Conservation (phyloP, 2,888 invertebrate genomes). For the Phalangium opilio region DNA sequence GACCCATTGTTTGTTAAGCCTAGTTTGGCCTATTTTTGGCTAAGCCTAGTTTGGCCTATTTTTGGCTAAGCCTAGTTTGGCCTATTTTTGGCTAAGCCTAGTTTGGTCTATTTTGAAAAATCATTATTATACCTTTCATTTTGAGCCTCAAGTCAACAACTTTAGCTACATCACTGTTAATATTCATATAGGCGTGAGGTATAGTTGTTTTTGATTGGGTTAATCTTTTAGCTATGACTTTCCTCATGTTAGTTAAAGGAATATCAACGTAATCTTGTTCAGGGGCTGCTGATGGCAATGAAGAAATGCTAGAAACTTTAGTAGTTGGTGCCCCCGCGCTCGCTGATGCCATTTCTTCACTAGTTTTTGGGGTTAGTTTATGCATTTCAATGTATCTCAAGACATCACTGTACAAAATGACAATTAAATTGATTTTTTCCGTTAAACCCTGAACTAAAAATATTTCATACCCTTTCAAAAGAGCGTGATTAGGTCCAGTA, state of each 20-base stretch:
- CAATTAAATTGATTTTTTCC: not conserved
- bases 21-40: constrained; percentile 18
- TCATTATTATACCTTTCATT: constrained; percentile 27
- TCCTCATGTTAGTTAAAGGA: constrained; percentile 65
- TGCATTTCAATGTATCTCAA: constrained; percentile 34
- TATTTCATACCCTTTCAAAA: too few relatives aligned
- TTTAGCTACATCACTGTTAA: constrained; percentile 39
- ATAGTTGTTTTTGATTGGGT: constrained; percentile 32
- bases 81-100: too few relatives aligned
- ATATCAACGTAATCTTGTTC: constrained; percentile 47
- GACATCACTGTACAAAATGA: constrained; percentile 31
- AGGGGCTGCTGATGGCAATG: too few relatives aligned
- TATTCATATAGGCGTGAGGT: constrained; percentile 48
- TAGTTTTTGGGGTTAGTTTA: constrained; percentile 28
- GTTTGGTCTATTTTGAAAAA: too few relatives aligned
- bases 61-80: too few relatives aligned
- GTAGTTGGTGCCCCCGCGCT: constrained; percentile 7
- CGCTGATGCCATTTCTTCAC: constrained; percentile 24
- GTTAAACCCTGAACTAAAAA: too few relatives aligned
- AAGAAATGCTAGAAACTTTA: not conserved
- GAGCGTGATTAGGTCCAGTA: too few relatives aligned
- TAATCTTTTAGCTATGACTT: constrained; percentile 25
- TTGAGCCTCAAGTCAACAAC: constrained; percentile 38
- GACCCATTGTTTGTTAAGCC: too few relatives aligned
- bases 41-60: too few relatives aligned